Evolutionary conservation across 2,113 vertebrate species (phyloP).

Genomic region (Mystacornis crossleyi): DNA sequence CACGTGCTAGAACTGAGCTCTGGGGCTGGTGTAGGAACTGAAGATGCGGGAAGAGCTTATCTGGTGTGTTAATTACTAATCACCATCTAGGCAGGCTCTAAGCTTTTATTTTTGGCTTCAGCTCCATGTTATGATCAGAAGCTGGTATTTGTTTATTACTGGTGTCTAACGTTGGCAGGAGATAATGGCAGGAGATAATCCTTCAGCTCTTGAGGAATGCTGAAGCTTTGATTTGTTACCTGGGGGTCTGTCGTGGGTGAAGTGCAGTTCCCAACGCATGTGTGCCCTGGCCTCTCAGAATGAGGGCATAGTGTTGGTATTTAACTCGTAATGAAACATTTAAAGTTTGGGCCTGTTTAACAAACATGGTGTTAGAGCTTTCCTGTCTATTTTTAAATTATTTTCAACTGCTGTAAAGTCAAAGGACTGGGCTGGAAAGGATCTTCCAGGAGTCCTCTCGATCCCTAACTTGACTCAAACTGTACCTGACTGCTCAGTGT

Average conservation of each 20-base stretch:
- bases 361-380: not conserved
- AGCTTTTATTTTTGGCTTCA: not conserved
- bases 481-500: not conserved
- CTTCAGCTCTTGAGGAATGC: not conserved
- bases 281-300: not conserved
- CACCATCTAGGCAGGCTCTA: not conserved
- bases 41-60: not conserved
- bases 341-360: not conserved
- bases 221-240: not conserved
- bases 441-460: not conserved
- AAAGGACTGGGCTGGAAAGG: not conserved
- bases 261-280: not conserved
- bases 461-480: not conserved
- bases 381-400: not conserved
- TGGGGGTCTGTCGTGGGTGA: not conserved
- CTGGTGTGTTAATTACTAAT: not conserved
- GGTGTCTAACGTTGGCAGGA: not conserved
- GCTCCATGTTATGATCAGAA: not conserved
- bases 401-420: not conserved
- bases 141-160: not conserved
- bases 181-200: not conserved
- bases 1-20: accelerated
- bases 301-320: not conserved
- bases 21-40: not conserved
- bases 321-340: not conserved